Evolutionary conservation across 2,797 vertebrate genomes (phyloP).

Genomic region (Trichosurus vulpecula): DNA sequence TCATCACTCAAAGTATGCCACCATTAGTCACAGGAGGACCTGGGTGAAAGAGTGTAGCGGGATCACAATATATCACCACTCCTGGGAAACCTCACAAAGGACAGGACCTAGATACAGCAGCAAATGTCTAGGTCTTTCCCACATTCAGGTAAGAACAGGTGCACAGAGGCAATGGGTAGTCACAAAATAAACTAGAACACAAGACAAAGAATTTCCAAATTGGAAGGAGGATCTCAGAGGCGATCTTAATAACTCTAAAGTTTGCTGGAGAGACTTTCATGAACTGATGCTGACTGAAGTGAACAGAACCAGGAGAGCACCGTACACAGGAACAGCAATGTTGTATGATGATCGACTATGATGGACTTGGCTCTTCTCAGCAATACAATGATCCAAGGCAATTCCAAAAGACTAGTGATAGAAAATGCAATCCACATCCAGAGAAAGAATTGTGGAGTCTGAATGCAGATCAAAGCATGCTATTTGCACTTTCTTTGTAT

Average conservation of each 20-base stretch:
- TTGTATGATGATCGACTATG: not conserved
- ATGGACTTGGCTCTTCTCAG: not conserved
- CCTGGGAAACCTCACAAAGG: not conserved
- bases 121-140: not conserved
- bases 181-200: conserved; percentile 4
- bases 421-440: not conserved
- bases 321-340: not conserved
- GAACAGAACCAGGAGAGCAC: not conserved
- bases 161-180: not conserved
- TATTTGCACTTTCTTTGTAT: not conserved
- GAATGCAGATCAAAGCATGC: not conserved
- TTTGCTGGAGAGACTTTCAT: not conserved
- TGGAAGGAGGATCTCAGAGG: not conserved
- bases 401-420: not conserved
- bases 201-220: not conserved
- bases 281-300: not conserved
- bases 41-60: not conserved
- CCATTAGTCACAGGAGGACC: not conserved
- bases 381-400: not conserved
- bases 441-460: not conserved
- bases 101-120: not conserved
- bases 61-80: not conserved
- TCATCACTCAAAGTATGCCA: not conserved
- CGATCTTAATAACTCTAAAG: not conserved
- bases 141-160: conserved; percentile 36